Conservation (phyloP, 2,113 vertebrate genomes). For the Hucho hucho region DNA sequence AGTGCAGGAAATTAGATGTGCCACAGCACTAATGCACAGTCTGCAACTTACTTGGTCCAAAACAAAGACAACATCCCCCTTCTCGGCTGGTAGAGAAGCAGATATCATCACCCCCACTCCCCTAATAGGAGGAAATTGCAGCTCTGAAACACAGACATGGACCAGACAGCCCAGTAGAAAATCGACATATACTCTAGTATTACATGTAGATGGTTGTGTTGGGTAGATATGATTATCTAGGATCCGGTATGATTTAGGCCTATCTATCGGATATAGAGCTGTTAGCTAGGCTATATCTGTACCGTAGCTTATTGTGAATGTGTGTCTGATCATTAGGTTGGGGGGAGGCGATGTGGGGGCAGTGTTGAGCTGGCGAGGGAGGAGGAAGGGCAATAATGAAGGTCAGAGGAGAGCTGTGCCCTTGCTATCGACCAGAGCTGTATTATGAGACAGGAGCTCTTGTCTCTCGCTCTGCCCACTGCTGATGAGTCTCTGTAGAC, state of each 20-base stretch:
- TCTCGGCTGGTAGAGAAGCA: neutral
- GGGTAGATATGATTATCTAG: neutral
- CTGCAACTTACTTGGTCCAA: slow-evolving; percentile 50
- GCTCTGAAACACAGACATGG: slow-evolving; percentile 1
- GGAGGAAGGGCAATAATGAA: slow-evolving; percentile 42
- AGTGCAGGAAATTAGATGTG: slow-evolving; percentile 69
- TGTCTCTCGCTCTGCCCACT: slow-evolving; percentile 19
- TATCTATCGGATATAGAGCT: neutral
- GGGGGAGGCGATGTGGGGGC: slow-evolving; percentile 6
- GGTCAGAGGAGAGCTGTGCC: slow-evolving; percentile 50
- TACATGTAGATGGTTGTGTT: neutral
- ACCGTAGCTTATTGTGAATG: neutral
- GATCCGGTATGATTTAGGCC: neutral
- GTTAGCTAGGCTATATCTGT: neutral
- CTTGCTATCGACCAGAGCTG: slow-evolving; percentile 49
- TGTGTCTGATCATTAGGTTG: neutral
- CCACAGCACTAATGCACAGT: slow-evolving; percentile 60
- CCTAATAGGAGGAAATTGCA: neutral
- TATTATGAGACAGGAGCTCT: slow-evolving; percentile 60
- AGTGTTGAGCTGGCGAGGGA: slow-evolving; percentile 8
- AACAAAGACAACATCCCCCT: neutral
- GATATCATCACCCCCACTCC: neutral
- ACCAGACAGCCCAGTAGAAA: neutral
- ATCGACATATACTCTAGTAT: neutral
- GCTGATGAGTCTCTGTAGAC: slow-evolving; percentile 46